A percentile compares a stretch with the other conserved stretches of the same genome.
Evolutionary conservation across 2,797 vertebrate genomes (phyloP).

Genomic region (Acipenser ruthenus): DNA sequence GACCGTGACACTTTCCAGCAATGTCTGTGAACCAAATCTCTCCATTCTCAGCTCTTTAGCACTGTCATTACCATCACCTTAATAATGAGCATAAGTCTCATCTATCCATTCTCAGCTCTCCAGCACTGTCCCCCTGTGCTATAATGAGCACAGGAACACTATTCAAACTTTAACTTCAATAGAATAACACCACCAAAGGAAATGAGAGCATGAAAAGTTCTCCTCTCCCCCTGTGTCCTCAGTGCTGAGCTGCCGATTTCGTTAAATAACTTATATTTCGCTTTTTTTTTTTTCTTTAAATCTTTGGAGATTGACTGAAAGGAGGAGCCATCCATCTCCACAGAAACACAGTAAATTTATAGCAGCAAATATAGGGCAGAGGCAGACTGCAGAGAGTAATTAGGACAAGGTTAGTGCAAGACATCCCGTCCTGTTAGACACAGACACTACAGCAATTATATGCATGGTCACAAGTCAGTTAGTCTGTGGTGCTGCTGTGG

Average conservation of each 20-base stretch:
- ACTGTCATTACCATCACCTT: too few relatives aligned
- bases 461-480: too few relatives aligned
- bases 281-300: slow-evolving; percentile 40
- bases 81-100: too few relatives aligned
- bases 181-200: not conserved
- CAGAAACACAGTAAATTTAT: slow-evolving; percentile 56
- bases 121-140: too few relatives aligned
- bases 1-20: too few relatives aligned
- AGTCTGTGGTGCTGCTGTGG: too few relatives aligned
- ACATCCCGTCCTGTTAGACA: not conserved
- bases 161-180: too few relatives aligned
- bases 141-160: too few relatives aligned
- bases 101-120: too few relatives aligned
- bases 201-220: slow-evolving; percentile 11
- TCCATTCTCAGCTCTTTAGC: too few relatives aligned
- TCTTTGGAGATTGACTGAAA: slow-evolving; percentile 59
- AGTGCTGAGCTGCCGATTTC: slow-evolving; percentile 29
- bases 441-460: too few relatives aligned
- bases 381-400: slow-evolving; percentile 51
- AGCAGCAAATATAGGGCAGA: slow-evolving; percentile 57
- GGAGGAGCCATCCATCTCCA: slow-evolving; percentile 57
- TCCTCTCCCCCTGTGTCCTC: not conserved
- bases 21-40: too few relatives aligned
- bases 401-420: slow-evolving; percentile 62
- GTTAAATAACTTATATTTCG: slow-evolving; percentile 23